Evolutionary conservation across 2,888 invertebrate species (phyloP).

Genomic region (Adelognathus sp.): DNA sequence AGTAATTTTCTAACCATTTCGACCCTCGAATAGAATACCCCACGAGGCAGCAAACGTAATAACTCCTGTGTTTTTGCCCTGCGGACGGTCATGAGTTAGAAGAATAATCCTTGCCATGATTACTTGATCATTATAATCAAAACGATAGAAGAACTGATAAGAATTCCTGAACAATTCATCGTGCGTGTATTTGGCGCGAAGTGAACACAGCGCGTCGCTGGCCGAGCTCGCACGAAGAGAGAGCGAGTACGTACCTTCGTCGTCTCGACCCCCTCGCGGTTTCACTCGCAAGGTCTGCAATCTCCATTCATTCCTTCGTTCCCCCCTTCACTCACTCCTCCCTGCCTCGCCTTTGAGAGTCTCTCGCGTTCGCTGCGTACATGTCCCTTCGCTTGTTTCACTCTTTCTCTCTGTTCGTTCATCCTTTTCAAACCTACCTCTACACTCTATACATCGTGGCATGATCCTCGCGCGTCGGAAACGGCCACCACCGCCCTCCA

Average conservation of each 20-base stretch:
- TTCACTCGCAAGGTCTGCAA: constrained; percentile 70
- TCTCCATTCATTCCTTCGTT: constrained; percentile 77
- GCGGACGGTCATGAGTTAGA: too few relatives aligned
- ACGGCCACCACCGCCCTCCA: constrained; percentile 36
- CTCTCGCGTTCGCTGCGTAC: constrained; percentile 41
- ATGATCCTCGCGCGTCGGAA: constrained; percentile 53
- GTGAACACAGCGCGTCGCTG: constrained; percentile 9
- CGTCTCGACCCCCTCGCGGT: constrained; percentile 47
- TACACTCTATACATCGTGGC: constrained; percentile 15
- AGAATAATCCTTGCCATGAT: too few relatives aligned
- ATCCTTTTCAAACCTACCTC: constrained; percentile 42
- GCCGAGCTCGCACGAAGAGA: too few relatives aligned
- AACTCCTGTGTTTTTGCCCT: too few relatives aligned
- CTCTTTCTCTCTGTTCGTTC: constrained; percentile 41
- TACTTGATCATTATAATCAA: too few relatives aligned
- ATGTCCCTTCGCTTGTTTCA: constrained; percentile 48
- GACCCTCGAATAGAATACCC: too few relatives aligned
- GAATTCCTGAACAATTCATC: not conserved
- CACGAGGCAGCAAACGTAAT: too few relatives aligned
- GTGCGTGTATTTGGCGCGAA: constrained; percentile 4
- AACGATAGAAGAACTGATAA: too few relatives aligned
- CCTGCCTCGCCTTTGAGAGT: constrained; percentile 29
- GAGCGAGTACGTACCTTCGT: not conserved
- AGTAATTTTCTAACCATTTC: too few relatives aligned
- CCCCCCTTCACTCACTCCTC: constrained; percentile 46